phyloP scores from a whole-genome alignment of 1,140 invertebrate species.

The Bicyclus anynana region DNA sequence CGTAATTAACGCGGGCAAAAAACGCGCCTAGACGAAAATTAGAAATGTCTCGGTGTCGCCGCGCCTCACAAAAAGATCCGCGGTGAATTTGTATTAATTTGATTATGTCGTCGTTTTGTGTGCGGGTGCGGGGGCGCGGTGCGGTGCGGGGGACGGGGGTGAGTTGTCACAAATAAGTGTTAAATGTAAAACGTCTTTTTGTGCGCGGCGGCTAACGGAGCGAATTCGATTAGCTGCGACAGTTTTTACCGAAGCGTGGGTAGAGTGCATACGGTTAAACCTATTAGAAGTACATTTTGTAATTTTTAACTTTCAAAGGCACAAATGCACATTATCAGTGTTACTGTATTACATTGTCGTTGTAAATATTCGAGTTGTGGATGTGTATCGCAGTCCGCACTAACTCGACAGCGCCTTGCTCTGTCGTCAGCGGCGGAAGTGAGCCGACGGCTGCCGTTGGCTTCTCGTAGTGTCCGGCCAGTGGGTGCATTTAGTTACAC shows the following conservation, averaged over 20 bases:
- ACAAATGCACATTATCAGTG: too few relatives aligned
- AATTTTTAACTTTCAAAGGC: too few relatives aligned
- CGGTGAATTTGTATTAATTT: conserved; percentile 61
- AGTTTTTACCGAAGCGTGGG: conserved; percentile 26
- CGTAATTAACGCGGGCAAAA: conserved; percentile 67
- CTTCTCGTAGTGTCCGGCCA: too few relatives aligned
- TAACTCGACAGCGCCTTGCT: too few relatives aligned
- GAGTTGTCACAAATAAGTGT: neutral
- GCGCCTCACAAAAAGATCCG: conserved; percentile 37
- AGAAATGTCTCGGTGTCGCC: conserved; percentile 58
- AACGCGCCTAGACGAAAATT: conserved; percentile 56
- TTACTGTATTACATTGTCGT: too few relatives aligned
- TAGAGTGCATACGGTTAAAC: too few relatives aligned
- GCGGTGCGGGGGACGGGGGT: neutral
- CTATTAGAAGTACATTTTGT: too few relatives aligned
- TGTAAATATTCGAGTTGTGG: too few relatives aligned
- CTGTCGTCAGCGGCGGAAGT: too few relatives aligned
- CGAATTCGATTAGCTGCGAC: conserved; percentile 21
- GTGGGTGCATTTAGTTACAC: too few relatives aligned
- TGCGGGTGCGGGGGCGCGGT: conserved; percentile 5
- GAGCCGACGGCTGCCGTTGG: too few relatives aligned
- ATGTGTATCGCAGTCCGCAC: too few relatives aligned
- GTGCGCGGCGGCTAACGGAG: conserved; percentile 3
- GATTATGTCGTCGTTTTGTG: conserved; percentile 52
- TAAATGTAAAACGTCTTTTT: neutral